These are phyloP conservation scores for Mandrillus leucophaeus DNA, from an alignment of 2,113 vertebrate species.

Conservation along the genomic window DNA sequence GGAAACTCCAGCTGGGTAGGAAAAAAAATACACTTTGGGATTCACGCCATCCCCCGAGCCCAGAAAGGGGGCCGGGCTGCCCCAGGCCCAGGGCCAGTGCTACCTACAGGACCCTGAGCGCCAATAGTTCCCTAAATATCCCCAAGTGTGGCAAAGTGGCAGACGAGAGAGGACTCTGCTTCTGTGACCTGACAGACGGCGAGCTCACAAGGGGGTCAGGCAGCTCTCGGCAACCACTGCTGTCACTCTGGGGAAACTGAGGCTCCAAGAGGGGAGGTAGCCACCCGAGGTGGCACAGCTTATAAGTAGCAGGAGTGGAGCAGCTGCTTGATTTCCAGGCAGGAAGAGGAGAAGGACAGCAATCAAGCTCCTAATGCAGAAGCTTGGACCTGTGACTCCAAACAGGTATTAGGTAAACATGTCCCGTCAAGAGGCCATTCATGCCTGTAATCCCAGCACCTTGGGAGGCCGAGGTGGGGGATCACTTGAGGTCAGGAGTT, in stretches of 20 bases:
- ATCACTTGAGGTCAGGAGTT: too few species aligned
- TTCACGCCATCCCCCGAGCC: not conserved
- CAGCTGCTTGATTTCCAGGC: not conserved
- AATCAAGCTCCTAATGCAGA: not conserved
- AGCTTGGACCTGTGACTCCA: not conserved
- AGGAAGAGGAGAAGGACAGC: not conserved
- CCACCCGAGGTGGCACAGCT: not conserved
- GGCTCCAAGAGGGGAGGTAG: not conserved
- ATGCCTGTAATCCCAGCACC: not conserved
- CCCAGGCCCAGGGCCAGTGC: not conserved
- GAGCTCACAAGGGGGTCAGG: not conserved
- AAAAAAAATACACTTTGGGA: not conserved
- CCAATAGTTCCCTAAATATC: not conserved
- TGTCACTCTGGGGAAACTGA: not conserved
- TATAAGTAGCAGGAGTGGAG: fast-evolving
- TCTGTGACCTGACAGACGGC: not conserved
- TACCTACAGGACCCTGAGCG: fast-evolving
- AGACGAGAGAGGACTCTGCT: fast-evolving
- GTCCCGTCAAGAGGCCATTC: too few species aligned
- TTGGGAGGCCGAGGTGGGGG: too few species aligned
- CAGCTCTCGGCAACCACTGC: fast-evolving
- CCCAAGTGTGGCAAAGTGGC: not conserved
- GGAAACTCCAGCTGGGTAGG: not conserved
- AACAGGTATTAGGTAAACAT: too few species aligned
- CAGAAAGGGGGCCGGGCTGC: not conserved